Evolutionary conservation across 2,797 vertebrate species (phyloP).

Genomic region (Cirrhinus molitorella): DNA sequence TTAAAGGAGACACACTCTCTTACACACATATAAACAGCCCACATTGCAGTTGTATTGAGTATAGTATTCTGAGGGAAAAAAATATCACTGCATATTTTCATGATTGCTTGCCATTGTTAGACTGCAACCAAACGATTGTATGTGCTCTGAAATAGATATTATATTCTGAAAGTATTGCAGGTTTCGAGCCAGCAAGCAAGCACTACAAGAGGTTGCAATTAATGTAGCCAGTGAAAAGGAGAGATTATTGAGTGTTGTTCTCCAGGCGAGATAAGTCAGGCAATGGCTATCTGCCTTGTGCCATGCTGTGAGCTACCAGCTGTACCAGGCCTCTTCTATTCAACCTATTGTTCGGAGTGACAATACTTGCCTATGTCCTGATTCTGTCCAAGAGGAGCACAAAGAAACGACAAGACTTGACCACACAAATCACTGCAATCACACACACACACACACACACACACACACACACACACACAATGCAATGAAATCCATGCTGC

Average conservation of each 20-base stretch:
- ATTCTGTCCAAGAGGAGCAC: conserved; percentile 38
- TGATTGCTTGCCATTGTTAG: conserved; percentile 26
- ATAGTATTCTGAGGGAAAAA: conserved; percentile 2
- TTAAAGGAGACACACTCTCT: conserved; percentile 45
- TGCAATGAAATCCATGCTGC: conserved; percentile 31
- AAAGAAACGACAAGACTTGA: conserved; percentile 40
- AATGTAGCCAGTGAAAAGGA: conserved; percentile 36
- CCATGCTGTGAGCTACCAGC: conserved; percentile 56
- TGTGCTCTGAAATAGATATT: conserved; percentile 12
- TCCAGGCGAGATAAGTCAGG: conserved; percentile 29
- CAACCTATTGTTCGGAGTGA: conserved; percentile 41
- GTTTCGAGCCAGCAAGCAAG: conserved; percentile 13
- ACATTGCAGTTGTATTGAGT: conserved; percentile 14
- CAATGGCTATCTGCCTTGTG: conserved; percentile 45
- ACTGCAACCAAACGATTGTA: conserved; percentile 15
- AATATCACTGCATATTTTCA: conserved; percentile 8
- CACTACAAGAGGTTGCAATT: conserved; percentile 30
- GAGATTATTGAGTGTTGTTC: conserved; percentile 34
- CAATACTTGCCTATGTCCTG: conserved; percentile 47
- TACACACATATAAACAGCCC: conserved; percentile 40
- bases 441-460: conserved; percentile 13
- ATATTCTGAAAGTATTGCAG: neutral
- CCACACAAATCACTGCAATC: conserved; percentile 38
- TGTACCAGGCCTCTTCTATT: conserved; percentile 58
- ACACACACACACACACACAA: conserved; percentile 24